phyloP scores from a whole-genome alignment of 37 sponge, comb jelly and placozoan species.

The Petrosia ficiformis region DNA sequence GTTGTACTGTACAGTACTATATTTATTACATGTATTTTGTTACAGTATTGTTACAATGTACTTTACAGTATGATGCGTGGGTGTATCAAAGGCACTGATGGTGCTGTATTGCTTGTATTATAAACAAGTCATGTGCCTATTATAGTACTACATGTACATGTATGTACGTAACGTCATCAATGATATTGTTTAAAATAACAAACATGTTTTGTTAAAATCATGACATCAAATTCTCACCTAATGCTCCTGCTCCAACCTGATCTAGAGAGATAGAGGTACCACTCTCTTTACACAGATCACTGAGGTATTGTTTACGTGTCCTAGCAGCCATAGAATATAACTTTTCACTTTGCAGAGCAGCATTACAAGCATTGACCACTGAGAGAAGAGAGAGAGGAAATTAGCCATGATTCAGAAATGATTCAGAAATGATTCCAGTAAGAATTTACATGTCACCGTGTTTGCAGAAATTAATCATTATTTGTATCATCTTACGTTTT shows the following conservation, averaged over 20 bases:
- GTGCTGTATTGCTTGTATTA: no score
- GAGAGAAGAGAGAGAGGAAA: not conserved
- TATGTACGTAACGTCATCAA: not conserved
- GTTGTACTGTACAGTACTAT: no score
- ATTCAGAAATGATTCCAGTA: not conserved
- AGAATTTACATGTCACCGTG: not conserved
- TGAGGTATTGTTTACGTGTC: conserved; percentile 80
- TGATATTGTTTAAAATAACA: no score
- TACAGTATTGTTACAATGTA: no score
- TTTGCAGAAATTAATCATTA: not conserved
- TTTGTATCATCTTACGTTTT: conserved; percentile 72
- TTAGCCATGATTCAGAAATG: no score
- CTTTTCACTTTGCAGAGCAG: conserved; percentile 75
- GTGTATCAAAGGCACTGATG: no score
- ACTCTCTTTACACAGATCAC: conserved; percentile 50
- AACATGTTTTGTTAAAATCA: not conserved
- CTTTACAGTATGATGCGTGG: no score
- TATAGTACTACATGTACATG: no score
- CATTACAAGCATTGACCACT: conserved; percentile 95
- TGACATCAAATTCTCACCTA: conserved; percentile 19
- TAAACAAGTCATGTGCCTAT: no score
- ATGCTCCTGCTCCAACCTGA: conserved; percentile 58
- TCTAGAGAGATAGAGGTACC: conserved; percentile 51
- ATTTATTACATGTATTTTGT: no score
- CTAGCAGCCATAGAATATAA: conserved; percentile 78